Percentiles rank a stretch among this genome's conserved stretches.
Evolutionary conservation across 92 coral and sea anemone species (phyloP).

Genomic region (Porites evermanni): DNA sequence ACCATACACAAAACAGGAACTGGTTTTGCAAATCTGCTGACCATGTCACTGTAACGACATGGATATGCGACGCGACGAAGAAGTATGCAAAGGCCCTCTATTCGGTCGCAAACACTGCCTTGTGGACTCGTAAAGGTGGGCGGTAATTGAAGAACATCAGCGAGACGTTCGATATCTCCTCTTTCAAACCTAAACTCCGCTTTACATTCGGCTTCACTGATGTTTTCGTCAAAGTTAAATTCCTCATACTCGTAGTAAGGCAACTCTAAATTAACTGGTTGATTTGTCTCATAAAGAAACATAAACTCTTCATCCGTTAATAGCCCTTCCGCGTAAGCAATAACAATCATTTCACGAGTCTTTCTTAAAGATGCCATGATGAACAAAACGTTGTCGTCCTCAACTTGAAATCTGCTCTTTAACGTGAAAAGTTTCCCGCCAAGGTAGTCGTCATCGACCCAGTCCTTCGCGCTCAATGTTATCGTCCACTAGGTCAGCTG

Average conservation of each 20-base stretch:
- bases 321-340: too few relatives aligned
- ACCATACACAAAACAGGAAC: slow-evolving; percentile 34
- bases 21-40: slow-evolving; percentile 35
- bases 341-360: too few relatives aligned
- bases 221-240: slow-evolving; percentile 31
- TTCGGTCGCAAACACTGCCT: slow-evolving; percentile 17
- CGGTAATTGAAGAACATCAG: slow-evolving; percentile 17
- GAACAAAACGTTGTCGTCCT: too few relatives aligned
- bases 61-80: slow-evolving; percentile 7
- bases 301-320: too few relatives aligned
- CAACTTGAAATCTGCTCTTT: too few relatives aligned
- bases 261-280: too few relatives aligned
- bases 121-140: slow-evolving; percentile 6
- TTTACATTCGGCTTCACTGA: slow-evolving; percentile 40
- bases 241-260: not conserved
- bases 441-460: too few relatives aligned
- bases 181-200: slow-evolving; percentile 29
- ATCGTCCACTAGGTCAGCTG: not conserved
- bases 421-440: too few relatives aligned
- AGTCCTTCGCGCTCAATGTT: too few relatives aligned
- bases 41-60: slow-evolving; percentile 7
- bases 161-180: slow-evolving; percentile 19
- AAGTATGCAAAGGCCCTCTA: slow-evolving; percentile 11
- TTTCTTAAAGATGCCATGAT: too few relatives aligned
- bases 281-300: too few relatives aligned